Percentiles rank a stretch among this genome's conserved stretches.
These are phyloP conservation scores for Oryzias sinensis DNA, from an alignment of 2,797 vertebrate genomes.

Conservation along the genomic window DNA sequence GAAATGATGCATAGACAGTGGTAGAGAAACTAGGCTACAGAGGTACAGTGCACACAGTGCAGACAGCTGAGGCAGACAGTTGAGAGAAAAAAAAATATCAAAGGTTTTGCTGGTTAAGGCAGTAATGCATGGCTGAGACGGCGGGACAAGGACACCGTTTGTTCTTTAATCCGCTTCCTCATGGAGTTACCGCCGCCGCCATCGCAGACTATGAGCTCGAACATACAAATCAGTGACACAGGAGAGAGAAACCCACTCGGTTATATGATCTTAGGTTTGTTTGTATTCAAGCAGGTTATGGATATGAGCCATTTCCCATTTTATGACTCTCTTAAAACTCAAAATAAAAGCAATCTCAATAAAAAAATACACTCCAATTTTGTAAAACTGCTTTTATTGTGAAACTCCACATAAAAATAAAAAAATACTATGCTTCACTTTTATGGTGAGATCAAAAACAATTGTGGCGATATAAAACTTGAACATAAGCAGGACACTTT, in stretches of 20 bases:
- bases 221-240: constrained; percentile 11
- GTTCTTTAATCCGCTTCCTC: constrained; percentile 52
- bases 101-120: constrained; percentile 25
- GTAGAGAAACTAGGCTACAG: background rate
- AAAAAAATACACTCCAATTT: constrained; percentile 1
- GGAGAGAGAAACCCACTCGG: background rate
- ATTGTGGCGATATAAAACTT: constrained; percentile 21
- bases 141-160: constrained; percentile 49
- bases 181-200: constrained; percentile 19
- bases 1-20: background rate
- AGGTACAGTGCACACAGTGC: background rate
- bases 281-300: too few relatives aligned
- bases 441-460: constrained; percentile 1
- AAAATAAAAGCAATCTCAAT: background rate
- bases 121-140: constrained; percentile 11
- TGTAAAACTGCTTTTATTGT: constrained; percentile 37
- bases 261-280: too few relatives aligned
- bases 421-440: constrained; percentile 5
- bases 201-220: constrained; percentile 33
- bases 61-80: constrained; percentile 4
- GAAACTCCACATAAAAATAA: constrained; percentile 1
- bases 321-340: too few relatives aligned
- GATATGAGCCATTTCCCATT: too few relatives aligned
- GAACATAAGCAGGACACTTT: constrained; percentile 6
- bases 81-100: constrained; percentile 8